Conservation (phyloP, 1,140 invertebrate genomes). For the Ylistrum balloti region DNA sequence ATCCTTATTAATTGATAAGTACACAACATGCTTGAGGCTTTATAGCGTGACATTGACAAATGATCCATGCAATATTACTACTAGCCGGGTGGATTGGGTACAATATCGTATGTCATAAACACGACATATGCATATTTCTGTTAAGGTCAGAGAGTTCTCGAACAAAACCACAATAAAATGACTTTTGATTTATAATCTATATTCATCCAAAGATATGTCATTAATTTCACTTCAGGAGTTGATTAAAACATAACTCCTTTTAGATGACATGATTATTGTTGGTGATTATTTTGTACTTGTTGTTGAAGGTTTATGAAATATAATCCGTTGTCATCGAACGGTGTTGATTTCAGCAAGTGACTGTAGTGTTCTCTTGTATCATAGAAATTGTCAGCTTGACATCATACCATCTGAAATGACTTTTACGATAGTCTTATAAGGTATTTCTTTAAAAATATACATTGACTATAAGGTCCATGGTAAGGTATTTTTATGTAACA, state of each 20-base stretch:
- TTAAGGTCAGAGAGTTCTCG: background rate
- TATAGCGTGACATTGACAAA: background rate
- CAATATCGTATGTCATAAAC: constrained; percentile 18
- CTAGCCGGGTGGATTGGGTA: background rate
- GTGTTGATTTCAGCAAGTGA: background rate
- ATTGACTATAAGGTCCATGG: too few species aligned
- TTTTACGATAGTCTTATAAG: too few species aligned
- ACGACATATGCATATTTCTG: background rate
- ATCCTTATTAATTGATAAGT: background rate
- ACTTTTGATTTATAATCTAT: background rate
- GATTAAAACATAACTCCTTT: background rate
- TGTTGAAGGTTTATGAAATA: constrained; percentile 15
- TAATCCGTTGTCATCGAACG: background rate
- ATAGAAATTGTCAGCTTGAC: background rate
- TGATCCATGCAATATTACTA: background rate
- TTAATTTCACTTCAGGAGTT: background rate
- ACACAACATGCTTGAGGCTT: background rate
- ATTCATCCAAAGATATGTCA: background rate
- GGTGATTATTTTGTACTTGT: constrained; percentile 27
- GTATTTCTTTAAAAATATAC: too few species aligned
- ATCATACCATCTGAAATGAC: too few species aligned
- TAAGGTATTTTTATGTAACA: too few species aligned
- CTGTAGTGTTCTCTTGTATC: background rate
- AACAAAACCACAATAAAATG: background rate
- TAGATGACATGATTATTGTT: background rate